phyloP scores from a whole-genome alignment of 2,113 vertebrate species.

The Trogon surrucura region DNA sequence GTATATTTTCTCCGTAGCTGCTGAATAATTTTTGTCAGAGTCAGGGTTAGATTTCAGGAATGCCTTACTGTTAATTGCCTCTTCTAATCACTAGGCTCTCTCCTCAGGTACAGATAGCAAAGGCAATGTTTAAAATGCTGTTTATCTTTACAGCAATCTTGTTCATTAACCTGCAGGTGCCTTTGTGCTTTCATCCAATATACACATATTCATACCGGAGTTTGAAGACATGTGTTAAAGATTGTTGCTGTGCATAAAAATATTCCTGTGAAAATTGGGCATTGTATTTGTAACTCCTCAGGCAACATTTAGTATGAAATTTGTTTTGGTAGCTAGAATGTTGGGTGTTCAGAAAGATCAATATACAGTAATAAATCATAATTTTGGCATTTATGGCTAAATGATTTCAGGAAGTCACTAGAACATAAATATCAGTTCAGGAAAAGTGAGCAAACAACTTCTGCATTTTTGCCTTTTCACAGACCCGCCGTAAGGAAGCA shows the following conservation, averaged over 20 bases:
- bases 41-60: not conserved
- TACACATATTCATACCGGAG: not conserved
- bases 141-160: not conserved
- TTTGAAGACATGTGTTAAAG: not conserved
- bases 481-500: not conserved
- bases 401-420: not conserved
- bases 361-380: not conserved
- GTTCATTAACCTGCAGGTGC: not conserved
- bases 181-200: not conserved
- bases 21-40: not conserved
- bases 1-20: not conserved
- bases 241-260: not conserved
- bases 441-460: slow-evolving; percentile 19
- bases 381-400: not conserved
- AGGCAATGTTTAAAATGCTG: not conserved
- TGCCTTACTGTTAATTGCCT: not conserved
- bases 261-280: not conserved
- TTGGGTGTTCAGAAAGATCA: not conserved
- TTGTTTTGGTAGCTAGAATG: not conserved
- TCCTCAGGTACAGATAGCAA: not conserved
- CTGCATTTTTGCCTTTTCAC: not conserved
- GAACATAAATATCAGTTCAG: slow-evolving; percentile 12
- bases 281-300: not conserved
- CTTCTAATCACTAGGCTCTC: not conserved
- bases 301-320: not conserved